Percentiles rank a stretch among this genome's conserved stretches.
These are phyloP conservation scores for Procambarus virginalis DNA, from an alignment of 1,140 invertebrate species.

Conservation along the genomic window DNA sequence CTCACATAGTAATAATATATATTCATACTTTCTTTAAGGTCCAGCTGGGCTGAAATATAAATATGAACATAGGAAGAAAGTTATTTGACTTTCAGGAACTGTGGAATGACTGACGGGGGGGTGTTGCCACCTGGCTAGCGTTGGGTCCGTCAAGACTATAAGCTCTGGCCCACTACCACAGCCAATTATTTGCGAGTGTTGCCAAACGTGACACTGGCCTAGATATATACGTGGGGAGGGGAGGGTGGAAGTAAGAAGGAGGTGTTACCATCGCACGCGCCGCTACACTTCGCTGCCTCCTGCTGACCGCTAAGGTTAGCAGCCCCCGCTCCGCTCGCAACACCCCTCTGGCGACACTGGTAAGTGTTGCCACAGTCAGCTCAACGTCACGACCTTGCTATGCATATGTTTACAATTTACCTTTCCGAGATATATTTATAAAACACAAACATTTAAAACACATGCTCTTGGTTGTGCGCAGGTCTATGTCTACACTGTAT, in stretches of 20 bases:
- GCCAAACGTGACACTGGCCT: constrained; percentile 3
- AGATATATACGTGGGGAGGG: not conserved
- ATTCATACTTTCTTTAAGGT: too few species aligned
- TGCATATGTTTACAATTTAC: not conserved
- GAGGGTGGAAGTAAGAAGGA: not conserved
- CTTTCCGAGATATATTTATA: too few species aligned
- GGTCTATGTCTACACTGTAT: too few species aligned
- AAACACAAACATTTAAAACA: too few species aligned
- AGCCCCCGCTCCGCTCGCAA: not conserved
- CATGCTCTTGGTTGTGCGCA: too few species aligned
- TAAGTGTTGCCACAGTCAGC: not conserved
- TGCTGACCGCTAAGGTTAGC: constrained; percentile 2
- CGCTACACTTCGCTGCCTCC: constrained; percentile 10
- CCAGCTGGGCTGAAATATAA: too few species aligned
- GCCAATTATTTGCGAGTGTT: not conserved
- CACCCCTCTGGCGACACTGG: not conserved
- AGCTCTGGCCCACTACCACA: not conserved
- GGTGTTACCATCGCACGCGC: not conserved
- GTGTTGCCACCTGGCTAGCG: not conserved
- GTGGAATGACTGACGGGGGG: too few species aligned
- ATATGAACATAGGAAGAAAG: too few species aligned
- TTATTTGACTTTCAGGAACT: too few species aligned
- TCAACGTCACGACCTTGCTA: not conserved
- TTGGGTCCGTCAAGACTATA: not conserved
- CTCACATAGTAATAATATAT: too few species aligned